phyloP scores from a whole-genome alignment of 2,113 vertebrate genomes.

The Erinaceus europaeus region DNA sequence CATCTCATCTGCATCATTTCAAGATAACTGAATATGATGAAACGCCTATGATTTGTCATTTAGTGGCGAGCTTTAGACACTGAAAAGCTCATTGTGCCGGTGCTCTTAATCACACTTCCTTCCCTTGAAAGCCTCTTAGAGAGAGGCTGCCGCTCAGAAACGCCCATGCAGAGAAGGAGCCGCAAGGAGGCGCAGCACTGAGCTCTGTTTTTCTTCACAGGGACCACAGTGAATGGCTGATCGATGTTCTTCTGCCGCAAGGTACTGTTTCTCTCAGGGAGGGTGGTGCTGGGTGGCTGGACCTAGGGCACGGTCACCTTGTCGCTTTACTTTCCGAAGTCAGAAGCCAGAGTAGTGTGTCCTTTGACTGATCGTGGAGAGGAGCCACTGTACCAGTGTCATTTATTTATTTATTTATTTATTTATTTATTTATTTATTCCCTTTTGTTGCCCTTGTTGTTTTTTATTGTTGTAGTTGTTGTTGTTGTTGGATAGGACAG shows the following conservation, averaged over 20 bases:
- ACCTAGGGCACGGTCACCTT: conserved; percentile 49
- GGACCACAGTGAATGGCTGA: conserved; percentile 97
- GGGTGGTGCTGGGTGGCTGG: conserved; percentile 64
- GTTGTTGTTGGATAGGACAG: too few species aligned
- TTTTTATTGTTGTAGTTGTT: too few species aligned
- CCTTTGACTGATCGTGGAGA: conserved; percentile 31
- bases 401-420: too few species aligned
- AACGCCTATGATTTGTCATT: conserved; percentile 56
- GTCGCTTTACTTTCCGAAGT: conserved; percentile 55
- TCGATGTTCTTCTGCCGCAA: conserved; percentile 98
- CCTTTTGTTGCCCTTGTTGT: too few species aligned
- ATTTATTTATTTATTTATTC: too few species aligned
- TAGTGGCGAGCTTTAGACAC: conserved; percentile 45
- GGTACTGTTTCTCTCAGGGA: conserved; percentile 86
- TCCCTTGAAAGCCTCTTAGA: conserved; percentile 66
- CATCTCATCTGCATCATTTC: conserved; percentile 64
- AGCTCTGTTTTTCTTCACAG: conserved; percentile 80
- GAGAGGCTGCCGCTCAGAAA: conserved; percentile 4
- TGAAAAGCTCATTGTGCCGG: conserved; percentile 54
- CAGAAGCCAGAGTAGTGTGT: conserved; percentile 4
- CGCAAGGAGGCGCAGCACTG: conserved; percentile 33
- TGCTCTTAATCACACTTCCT: conserved; percentile 56
- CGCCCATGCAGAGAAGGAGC: conserved; percentile 32
- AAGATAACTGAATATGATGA: conserved; percentile 60
- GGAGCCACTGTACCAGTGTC: conserved; percentile 30